phyloP scores from a whole-genome alignment of 2,113 vertebrate species.

The Rattus rattus region DNA sequence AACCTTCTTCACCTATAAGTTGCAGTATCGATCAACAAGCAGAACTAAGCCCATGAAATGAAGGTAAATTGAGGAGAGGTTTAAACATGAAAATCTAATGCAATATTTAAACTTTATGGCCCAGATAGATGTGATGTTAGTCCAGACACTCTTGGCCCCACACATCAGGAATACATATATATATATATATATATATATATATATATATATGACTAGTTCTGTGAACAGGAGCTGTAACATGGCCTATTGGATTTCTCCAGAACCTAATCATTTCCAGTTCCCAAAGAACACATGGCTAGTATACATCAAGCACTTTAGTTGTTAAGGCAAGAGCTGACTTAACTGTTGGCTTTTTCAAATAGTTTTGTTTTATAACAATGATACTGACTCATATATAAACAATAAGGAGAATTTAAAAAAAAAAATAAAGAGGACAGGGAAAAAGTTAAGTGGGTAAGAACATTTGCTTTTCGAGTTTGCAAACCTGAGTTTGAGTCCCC shows the following conservation, averaged over 20 bases:
- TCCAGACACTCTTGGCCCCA: neutral
- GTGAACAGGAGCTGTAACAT: conserved; percentile 7
- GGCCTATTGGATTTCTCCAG: conserved; percentile 28
- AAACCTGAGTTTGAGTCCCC: neutral
- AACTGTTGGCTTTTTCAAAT: conserved; percentile 23
- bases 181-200: too few relatives aligned
- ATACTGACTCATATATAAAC: conserved; percentile 14
- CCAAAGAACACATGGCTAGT: neutral
- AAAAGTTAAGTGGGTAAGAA: neutral
- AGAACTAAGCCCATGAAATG: conserved; percentile 41
- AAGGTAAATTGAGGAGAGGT: conserved; percentile 39
- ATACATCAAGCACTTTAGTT: conserved; percentile 18
- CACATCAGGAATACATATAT: neutral
- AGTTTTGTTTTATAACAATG: conserved; percentile 44
- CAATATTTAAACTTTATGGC: conserved; percentile 39
- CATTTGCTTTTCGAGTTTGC: neutral
- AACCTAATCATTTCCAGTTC: conserved; percentile 33
- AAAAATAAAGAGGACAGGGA: neutral
- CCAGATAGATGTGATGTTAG: conserved; percentile 37
- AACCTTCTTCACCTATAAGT: conserved; percentile 23
- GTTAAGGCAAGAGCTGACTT: conserved; percentile 20
- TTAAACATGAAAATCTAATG: conserved; percentile 22
- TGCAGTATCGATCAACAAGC: conserved; percentile 20
- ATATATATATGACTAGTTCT: neutral
- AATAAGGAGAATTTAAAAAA: neutral